Base-by-base conservation (phyloP, 1,140 invertebrate genomes). In the Tetragonula clypearis region DNA sequence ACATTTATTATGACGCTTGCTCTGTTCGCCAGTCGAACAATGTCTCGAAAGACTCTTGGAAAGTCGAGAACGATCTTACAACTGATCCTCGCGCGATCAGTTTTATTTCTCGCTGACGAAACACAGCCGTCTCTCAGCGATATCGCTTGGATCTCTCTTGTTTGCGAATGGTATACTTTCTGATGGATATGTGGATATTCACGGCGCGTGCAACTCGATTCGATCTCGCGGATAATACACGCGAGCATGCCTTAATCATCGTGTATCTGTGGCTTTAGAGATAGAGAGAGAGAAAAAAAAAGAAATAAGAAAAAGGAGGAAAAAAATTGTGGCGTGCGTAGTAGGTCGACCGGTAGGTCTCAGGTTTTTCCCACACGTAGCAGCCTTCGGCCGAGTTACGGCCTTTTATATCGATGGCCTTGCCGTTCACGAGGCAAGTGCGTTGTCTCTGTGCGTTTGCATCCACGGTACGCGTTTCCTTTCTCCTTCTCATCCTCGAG, bases 401-500 rank as follows among this genome's bases (percentile, higher is more conserved):
- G 79, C 68, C 71, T 75, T 74, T 86, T 83, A 77, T 78, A 86
- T 83, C 56, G 68, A 78, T 72, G 74, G 81, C 85, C 85, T 86
- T 86, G 85, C 53, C 58, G 35, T 76, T 26, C 41, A 82, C 80
- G 77, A 62, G 23, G 62, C 79, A 84, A 78, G 79, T 60, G 60
- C 79, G 56, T 72, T 72, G 72, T 82, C 84, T 83, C 30, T 30
- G 30, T 30, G 30, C 1, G 72, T 83, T 87, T 79, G 56, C 79
- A 66, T 72, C 68, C 56, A 66, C 30, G 53, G 49, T n/a, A 23
- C 68, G 66, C 56, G 58, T 53, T 90, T 90, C 49, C 26, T 72
- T 78, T 83, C 30, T 79, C 14, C 77, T 15, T 14, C 26, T 4
- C 60, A 6, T 58, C 26, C 30, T 35, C 26, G n/a, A 53, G 62